A percentile compares a stretch with the other conserved stretches of the same genome.
Evolutionary conservation across 1,140 invertebrate species (phyloP).

Genomic region (Habropoda laboriosa): DNA sequence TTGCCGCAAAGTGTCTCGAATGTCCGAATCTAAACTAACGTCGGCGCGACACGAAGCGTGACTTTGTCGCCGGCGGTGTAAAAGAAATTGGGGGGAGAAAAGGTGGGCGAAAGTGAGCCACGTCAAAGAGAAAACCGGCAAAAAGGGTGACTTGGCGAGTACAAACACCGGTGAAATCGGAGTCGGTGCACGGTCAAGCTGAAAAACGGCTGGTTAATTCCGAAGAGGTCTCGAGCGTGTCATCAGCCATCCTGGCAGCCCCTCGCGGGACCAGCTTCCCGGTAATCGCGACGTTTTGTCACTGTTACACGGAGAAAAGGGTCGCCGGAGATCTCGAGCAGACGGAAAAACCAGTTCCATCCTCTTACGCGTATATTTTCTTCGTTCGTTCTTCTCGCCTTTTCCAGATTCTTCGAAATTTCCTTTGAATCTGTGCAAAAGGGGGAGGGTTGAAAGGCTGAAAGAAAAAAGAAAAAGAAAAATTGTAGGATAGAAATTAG

Average conservation of each 20-base stretch:
- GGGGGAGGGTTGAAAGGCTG: too few relatives aligned
- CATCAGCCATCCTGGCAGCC: slow-evolving; percentile 61
- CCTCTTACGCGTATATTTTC: neutral
- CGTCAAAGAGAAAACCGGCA: neutral
- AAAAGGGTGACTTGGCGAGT: neutral
- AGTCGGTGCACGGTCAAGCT: slow-evolving; percentile 47
- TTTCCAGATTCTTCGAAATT: neutral
- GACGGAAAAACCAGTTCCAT: slow-evolving; percentile 1
- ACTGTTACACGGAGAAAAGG: slow-evolving; percentile 67
- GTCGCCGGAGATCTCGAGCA: neutral
- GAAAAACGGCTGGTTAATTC: slow-evolving; percentile 74
- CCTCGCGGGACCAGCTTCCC: slow-evolving; percentile 60
- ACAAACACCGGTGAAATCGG: slow-evolving; percentile 5
- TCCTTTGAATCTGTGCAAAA: neutral
- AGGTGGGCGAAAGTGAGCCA: neutral
- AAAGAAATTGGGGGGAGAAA: neutral
- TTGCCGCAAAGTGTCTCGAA: too few relatives aligned
- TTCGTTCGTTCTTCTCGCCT: too few relatives aligned
- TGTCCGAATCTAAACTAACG: neutral
- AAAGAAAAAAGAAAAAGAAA: too few relatives aligned
- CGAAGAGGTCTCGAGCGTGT: slow-evolving; percentile 71
- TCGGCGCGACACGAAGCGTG: neutral
- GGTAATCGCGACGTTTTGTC: slow-evolving; percentile 75
- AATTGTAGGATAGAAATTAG: too few relatives aligned
- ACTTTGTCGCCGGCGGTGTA: neutral